Conservation (phyloP, 2,797 vertebrate species). For the Fratercula arctica region DNA sequence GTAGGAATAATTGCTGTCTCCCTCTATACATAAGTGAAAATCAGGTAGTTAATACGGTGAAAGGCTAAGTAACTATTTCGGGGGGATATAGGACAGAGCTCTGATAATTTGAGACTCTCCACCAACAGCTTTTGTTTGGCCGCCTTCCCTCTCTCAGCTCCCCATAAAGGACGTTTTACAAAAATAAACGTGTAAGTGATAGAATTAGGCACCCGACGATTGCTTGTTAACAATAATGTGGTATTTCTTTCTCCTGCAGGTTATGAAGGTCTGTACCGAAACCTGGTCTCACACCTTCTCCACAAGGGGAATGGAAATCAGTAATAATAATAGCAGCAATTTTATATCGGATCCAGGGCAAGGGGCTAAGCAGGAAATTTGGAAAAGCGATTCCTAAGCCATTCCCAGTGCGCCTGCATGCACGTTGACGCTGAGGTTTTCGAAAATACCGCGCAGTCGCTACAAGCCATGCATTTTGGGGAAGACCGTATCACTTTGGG, state of each 20-base stretch:
- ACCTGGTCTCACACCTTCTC: not conserved
- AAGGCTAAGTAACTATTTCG: not conserved
- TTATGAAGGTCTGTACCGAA: not conserved
- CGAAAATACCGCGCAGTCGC: not conserved
- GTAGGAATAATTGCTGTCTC: not conserved
- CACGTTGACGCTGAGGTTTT: not conserved
- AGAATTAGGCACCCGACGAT: not conserved
- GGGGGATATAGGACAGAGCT: not conserved
- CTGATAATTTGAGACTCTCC: not conserved
- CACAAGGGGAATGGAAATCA: not conserved
- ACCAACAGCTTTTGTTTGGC: not conserved
- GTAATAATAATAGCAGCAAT: not conserved
- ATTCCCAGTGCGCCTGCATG: not conserved
- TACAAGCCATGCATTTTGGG: not conserved
- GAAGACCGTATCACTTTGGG: not conserved
- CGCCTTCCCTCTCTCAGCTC: not conserved
- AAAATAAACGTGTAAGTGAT: not conserved
- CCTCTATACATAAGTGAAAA: not conserved
- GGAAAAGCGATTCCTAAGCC: not conserved
- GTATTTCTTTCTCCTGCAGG: not conserved
- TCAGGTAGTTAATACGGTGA: not conserved
- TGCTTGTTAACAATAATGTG: too few relatives aligned
- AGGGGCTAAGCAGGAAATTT: not conserved
- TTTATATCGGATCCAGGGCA: not conserved
- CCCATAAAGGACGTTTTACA: not conserved